Evolutionary conservation across 2,888 invertebrate genomes (phyloP).

Genomic region (Barypeithes pellucidus): DNA sequence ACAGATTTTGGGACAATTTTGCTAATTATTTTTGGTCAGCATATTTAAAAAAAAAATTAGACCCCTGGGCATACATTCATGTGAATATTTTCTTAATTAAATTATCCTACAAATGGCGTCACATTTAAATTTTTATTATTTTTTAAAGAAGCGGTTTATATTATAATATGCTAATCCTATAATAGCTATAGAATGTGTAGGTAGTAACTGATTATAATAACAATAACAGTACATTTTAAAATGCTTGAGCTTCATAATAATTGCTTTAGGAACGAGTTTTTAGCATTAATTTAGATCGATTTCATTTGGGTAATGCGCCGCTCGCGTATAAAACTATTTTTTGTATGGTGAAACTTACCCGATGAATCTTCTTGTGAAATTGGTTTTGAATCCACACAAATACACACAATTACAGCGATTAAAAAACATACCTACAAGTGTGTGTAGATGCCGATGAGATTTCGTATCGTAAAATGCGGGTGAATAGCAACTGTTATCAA

Average conservation of each 20-base stretch:
- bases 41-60: no score
- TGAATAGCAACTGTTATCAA: no score
- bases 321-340: background rate
- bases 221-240: constrained; percentile 13
- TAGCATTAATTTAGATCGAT: background rate
- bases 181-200: constrained; percentile 1
- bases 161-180: constrained; percentile 2
- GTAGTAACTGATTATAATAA: constrained; percentile 4
- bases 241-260: background rate
- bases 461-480: no score
- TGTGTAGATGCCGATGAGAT: no score
- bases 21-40: no score
- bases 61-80: no score
- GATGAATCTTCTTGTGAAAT: background rate
- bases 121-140: constrained; percentile 2
- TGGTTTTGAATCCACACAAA: no score
- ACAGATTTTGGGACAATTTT: no score
- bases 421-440: no score
- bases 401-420: no score
- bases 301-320: background rate
- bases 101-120: background rate
- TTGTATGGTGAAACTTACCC: background rate
- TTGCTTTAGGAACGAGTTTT: constrained; percentile 10
- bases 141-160: background rate
- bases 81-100: background rate